phyloP scores from a whole-genome alignment of 2,888 invertebrate species.

The Keiferia lycopersicella region DNA sequence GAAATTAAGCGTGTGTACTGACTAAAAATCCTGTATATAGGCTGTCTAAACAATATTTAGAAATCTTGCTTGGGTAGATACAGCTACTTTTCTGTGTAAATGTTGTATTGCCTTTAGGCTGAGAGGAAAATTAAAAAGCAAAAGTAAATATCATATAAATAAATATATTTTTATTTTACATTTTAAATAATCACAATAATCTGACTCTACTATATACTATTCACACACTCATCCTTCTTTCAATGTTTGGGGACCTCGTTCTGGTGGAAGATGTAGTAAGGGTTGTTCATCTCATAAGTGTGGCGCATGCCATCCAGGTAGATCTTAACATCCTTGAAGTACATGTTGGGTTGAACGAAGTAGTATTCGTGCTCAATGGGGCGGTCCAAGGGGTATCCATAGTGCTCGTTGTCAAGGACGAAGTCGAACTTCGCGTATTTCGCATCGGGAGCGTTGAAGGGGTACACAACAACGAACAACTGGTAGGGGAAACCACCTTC shows the following conservation, averaged over 20 bases:
- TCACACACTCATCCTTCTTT: neutral
- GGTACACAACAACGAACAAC: slow-evolving; percentile 83
- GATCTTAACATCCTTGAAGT: slow-evolving; percentile 80
- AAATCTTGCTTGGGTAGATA: no score
- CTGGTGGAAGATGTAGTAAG: slow-evolving; percentile 23
- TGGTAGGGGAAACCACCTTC: slow-evolving; percentile 84
- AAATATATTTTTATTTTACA: no score
- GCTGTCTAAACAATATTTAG: no score
- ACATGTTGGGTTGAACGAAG: slow-evolving; percentile 81
- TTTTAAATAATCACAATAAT: no score
- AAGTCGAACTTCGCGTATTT: slow-evolving; percentile 44
- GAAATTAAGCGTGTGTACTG: no score
- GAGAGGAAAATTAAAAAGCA: no score
- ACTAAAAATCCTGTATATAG: no score
- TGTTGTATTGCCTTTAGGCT: no score
- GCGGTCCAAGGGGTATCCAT: slow-evolving; percentile 82
- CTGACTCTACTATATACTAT: no score
- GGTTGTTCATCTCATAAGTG: slow-evolving; percentile 27
- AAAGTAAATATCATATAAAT: no score
- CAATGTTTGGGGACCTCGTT: slow-evolving; percentile 29
- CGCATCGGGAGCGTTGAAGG: slow-evolving; percentile 68
- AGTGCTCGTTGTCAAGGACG: slow-evolving; percentile 73
- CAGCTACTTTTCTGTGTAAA: no score
- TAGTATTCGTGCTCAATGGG: slow-evolving; percentile 61
- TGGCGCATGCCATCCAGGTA: slow-evolving; percentile 53